Percentiles rank a stretch among this genome's conserved stretches.
phyloP scores from a whole-genome alignment of 2,113 vertebrate species.

The Alaudala cheleensis region DNA sequence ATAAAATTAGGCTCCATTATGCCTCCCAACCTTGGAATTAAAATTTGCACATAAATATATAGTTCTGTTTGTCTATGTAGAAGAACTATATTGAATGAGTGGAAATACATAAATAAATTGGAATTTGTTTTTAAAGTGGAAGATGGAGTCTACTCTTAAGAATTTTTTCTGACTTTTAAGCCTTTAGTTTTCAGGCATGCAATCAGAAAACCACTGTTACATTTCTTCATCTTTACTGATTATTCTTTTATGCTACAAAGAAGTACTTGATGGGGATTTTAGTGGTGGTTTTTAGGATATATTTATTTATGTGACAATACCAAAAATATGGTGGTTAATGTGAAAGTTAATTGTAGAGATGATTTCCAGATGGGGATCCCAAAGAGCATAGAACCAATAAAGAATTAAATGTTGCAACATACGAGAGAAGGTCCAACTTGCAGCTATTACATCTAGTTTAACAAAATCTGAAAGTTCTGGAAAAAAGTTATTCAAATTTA shows the following conservation, averaged over 20 bases:
- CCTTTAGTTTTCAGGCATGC: not conserved
- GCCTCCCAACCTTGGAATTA: conserved; percentile 35
- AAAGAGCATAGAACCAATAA: not conserved
- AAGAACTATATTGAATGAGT: not conserved
- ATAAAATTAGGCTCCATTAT: conserved; percentile 34
- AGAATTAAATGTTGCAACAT: not conserved
- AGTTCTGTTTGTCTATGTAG: conserved; percentile 5
- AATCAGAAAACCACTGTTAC: not conserved
- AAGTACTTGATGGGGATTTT: conserved; percentile 31
- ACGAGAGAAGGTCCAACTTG: not conserved
- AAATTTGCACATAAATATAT: conserved; percentile 12
- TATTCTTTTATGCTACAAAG: conserved; percentile 35
- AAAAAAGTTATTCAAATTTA: not conserved
- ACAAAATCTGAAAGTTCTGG: not conserved
- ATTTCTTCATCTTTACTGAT: conserved; percentile 13
- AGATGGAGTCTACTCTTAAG: not conserved
- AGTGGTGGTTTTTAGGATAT: not conserved
- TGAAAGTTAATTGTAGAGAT: not conserved
- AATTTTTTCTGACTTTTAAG: not conserved
- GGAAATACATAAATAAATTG: not conserved
- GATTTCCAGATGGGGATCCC: not conserved
- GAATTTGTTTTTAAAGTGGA: not conserved
- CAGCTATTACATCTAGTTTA: not conserved
- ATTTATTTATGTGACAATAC: not conserved
- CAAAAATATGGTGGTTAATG: not conserved